A percentile compares a stretch with the other conserved stretches of the same genome.
phyloP scores from a whole-genome alignment of 2,113 vertebrate genomes.

The Takifugu flavidus region DNA sequence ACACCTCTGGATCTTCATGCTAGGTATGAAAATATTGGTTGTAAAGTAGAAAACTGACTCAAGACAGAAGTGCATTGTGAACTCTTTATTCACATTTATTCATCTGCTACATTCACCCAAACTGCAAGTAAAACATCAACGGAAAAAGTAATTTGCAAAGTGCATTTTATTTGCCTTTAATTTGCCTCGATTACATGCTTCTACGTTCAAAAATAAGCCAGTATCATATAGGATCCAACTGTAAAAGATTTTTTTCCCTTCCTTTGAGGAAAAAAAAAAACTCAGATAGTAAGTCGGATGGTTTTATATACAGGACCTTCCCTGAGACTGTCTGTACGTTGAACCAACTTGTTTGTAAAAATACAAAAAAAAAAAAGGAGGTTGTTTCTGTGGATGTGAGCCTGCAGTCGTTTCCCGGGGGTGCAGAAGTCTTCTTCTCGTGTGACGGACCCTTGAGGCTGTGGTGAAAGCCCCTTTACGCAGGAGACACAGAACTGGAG shows the following conservation, averaged over 20 bases:
- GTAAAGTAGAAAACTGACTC: slow-evolving; percentile 39
- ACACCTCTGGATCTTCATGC: neutral
- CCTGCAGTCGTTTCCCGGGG: slow-evolving; percentile 70
- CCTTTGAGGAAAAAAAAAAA: slow-evolving; percentile 57
- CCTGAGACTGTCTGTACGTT: slow-evolving; percentile 75
- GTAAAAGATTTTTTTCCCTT: slow-evolving; percentile 65
- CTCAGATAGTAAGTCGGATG: slow-evolving; percentile 68
- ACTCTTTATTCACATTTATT: slow-evolving; percentile 64
- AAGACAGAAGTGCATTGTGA: slow-evolving; percentile 55
- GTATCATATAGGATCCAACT: slow-evolving; percentile 74
- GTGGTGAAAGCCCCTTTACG: slow-evolving; percentile 69
- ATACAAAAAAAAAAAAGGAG: slow-evolving; percentile 67
- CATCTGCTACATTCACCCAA: slow-evolving; percentile 59
- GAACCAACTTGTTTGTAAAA: slow-evolving; percentile 72
- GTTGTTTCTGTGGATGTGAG: slow-evolving; percentile 70
- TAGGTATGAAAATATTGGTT: neutral
- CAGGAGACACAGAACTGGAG: slow-evolving; percentile 92
- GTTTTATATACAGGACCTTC: slow-evolving; percentile 73
- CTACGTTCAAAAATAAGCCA: slow-evolving; percentile 80
- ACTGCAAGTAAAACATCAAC: slow-evolving; percentile 72
- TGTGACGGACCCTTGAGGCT: slow-evolving; percentile 40
- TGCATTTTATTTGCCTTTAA: slow-evolving; percentile 76
- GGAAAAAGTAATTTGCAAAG: slow-evolving; percentile 74
- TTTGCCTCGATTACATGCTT: slow-evolving; percentile 80
- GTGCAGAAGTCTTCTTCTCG: slow-evolving; percentile 70